Percentiles rank a stretch among this genome's conserved stretches.
phyloP scores from a whole-genome alignment of 2,888 invertebrate species.

The Caenorhabditis sinica region DNA sequence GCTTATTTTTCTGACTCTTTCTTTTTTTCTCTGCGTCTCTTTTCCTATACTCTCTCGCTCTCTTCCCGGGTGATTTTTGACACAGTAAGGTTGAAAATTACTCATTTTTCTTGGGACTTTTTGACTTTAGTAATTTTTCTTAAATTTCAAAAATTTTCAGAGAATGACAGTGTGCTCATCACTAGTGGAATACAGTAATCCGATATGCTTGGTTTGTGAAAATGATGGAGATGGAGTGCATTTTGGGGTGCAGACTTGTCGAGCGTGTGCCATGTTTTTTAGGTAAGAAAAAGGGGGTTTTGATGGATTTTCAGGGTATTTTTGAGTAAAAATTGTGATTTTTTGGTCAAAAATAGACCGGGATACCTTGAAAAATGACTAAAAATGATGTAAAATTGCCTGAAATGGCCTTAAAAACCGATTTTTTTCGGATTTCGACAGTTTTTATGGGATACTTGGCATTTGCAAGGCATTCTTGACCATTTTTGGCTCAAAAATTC shows the following conservation, averaged over 20 bases:
- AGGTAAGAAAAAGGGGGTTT: conserved; percentile 24
- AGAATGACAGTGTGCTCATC: neutral
- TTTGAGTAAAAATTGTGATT: neutral
- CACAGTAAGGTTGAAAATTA: neutral
- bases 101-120: conserved; percentile 1
- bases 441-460: no score
- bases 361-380: no score
- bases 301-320: neutral
- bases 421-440: no score
- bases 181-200: neutral
- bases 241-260: conserved; percentile 47
- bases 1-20: neutral
- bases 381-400: no score
- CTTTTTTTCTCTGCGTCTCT: neutral
- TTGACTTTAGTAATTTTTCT: neutral
- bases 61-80: neutral
- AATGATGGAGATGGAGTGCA: conserved; percentile 30
- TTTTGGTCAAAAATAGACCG: neutral
- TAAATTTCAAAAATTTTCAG: conserved; percentile 6
- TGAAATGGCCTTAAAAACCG: no score
- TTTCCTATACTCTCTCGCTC: neutral
- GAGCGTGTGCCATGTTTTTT: conserved; percentile 56
- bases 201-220: conserved; percentile 7
- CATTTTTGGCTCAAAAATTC: no score
- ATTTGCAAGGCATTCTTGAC: no score